Percentiles rank a stretch among this genome's conserved stretches.
These are phyloP conservation scores for Mugil cephalus DNA, from an alignment of 2,113 vertebrate species.

Conservation along the genomic window DNA sequence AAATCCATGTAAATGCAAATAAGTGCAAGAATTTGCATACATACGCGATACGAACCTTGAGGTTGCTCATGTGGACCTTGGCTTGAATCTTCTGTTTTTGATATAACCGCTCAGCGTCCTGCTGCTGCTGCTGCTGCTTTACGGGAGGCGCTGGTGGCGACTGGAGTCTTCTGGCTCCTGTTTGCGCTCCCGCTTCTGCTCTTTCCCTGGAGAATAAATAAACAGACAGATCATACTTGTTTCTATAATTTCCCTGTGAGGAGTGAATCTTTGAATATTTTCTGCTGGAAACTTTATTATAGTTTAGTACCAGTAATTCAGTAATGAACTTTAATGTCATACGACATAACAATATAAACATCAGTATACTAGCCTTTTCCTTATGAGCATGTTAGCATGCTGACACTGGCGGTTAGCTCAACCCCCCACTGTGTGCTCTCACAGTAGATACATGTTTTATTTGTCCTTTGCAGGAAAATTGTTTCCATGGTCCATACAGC, in stretches of 20 bases:
- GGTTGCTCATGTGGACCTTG: slow-evolving; percentile 67
- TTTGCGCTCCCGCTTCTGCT: slow-evolving; percentile 73
- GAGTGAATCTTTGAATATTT: background rate
- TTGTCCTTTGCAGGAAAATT: no score
- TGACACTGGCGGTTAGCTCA: no score
- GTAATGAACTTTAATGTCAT: no score
- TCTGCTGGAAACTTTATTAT: background rate
- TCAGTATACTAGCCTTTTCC: no score
- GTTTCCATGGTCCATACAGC: no score
- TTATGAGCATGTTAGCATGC: no score
- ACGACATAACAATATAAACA: no score
- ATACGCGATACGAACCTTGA: slow-evolving; percentile 73
- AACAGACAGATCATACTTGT: no score
- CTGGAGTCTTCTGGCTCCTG: slow-evolving; percentile 39
- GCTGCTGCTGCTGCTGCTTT: slow-evolving; percentile 61
- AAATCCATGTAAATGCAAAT: background rate
- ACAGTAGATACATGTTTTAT: no score
- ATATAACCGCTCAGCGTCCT: slow-evolving; percentile 69
- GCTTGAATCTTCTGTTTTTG: slow-evolving; percentile 65
- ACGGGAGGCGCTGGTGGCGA: slow-evolving; percentile 32
- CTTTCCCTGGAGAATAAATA: slow-evolving; percentile 80
- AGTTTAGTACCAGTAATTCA: background rate
- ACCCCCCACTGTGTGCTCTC: no score
- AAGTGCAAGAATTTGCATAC: background rate
- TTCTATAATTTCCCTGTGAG: no score